These are phyloP conservation scores for Chloromyia formosa DNA, from an alignment of 2,888 invertebrate species.

Conservation along the genomic window DNA sequence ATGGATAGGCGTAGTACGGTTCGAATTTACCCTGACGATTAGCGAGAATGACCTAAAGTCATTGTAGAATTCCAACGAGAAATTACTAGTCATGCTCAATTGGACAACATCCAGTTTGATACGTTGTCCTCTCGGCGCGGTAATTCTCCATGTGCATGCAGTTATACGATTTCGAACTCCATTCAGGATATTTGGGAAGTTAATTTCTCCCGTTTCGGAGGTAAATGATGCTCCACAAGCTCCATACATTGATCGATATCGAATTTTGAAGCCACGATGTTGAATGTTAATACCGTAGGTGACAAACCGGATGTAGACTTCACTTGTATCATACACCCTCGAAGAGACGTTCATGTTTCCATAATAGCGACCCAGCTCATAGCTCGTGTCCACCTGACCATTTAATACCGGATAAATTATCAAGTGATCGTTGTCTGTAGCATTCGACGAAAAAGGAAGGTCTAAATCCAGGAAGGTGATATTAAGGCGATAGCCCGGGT, in stretches of 20 bases:
- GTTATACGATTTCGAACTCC: constrained; percentile 44
- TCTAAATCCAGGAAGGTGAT: constrained; percentile 65
- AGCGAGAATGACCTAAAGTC: constrained; percentile 55
- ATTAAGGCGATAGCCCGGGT: constrained; percentile 60
- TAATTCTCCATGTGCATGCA: constrained; percentile 75
- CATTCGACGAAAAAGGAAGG: constrained; percentile 59
- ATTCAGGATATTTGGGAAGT: not conserved
- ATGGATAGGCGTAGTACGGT: constrained; percentile 63
- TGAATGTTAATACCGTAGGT: constrained; percentile 62
- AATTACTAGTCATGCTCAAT: not conserved
- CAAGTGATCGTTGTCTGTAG: constrained; percentile 62
- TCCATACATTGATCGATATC: constrained; percentile 67
- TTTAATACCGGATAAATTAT: constrained; percentile 54
- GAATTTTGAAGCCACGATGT: constrained; percentile 72
- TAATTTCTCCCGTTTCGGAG: constrained; percentile 68
- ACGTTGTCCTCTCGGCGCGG: constrained; percentile 70
- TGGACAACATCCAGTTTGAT: constrained; percentile 68
- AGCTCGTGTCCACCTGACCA: constrained; percentile 5
- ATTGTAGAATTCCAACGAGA: constrained; percentile 52
- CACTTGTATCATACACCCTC: constrained; percentile 64
- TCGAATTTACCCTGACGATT: constrained; percentile 57
- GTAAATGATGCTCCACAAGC: constrained; percentile 78
- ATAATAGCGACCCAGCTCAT: constrained; percentile 56
- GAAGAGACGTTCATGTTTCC: constrained; percentile 61
- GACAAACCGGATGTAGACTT: constrained; percentile 67